These are phyloP conservation scores for Sorex araneus DNA, from an alignment of 2,113 vertebrate species.

Conservation along the genomic window DNA sequence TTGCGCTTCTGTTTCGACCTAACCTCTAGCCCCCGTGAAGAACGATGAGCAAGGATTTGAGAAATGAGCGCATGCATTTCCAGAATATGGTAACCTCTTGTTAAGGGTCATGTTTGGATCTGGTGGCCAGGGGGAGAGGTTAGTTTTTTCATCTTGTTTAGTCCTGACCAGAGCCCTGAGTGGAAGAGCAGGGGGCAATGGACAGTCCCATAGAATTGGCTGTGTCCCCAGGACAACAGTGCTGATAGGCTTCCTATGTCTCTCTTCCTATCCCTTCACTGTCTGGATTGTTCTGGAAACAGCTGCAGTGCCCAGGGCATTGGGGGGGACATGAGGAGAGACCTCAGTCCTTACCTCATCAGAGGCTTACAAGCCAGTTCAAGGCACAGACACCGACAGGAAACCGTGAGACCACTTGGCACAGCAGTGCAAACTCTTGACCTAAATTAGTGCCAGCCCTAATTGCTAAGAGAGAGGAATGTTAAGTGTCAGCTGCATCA, in stretches of 20 bases:
- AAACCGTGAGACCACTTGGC: constrained; percentile 30
- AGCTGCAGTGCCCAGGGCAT: not conserved
- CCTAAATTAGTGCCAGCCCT: not conserved
- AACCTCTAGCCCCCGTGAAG: not conserved
- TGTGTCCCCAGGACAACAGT: not conserved
- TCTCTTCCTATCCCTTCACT: not conserved
- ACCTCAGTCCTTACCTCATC: not conserved
- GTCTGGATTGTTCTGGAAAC: not conserved
- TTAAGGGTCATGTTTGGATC: not conserved
- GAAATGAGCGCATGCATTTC: not conserved
- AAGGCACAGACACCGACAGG: not conserved
- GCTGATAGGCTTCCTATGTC: not conserved
- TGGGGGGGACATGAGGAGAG: not conserved
- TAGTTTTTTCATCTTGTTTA: not conserved
- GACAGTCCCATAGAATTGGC: not conserved
- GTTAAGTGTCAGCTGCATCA: constrained; percentile 22
- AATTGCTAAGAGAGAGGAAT: constrained; percentile 50
- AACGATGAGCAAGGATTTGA: constrained; percentile 14
- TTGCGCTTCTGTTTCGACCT: not conserved
- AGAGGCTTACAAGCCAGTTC: not conserved
- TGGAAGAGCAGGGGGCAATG: not conserved
- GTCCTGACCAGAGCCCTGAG: not conserved
- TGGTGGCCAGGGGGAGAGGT: not conserved
- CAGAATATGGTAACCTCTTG: not conserved
- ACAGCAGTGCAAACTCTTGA: constrained; percentile 9